Evolutionary conservation across 2,113 vertebrate genomes (phyloP).

Genomic region (Chinchilla lanigera): DNA sequence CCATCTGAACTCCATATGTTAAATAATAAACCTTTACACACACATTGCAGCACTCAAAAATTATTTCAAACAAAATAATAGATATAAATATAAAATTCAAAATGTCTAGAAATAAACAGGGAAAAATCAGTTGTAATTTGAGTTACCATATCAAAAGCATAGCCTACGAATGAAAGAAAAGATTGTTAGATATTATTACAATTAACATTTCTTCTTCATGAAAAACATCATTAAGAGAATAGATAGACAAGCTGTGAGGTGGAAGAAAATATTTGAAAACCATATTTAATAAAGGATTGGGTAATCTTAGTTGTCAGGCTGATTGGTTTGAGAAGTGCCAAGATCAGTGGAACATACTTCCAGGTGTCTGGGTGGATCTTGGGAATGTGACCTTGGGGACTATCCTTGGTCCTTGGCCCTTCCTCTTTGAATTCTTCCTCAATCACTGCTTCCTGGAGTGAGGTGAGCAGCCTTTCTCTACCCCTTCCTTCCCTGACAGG

Average conservation of each 20-base stretch:
- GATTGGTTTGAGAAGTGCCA: background rate
- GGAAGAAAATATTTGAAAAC: background rate
- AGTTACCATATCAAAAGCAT: background rate
- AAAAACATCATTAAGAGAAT: background rate
- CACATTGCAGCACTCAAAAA: background rate
- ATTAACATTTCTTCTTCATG: background rate
- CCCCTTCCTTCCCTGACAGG: background rate
- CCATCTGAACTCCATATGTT: background rate
- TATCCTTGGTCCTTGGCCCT: background rate
- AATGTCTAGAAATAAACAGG: constrained; percentile 19
- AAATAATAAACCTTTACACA: background rate
- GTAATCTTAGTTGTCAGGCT: background rate
- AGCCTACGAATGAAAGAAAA: background rate
- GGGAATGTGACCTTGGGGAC: background rate
- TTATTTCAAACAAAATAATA: background rate
- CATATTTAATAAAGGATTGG: background rate
- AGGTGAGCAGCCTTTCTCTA: background rate
- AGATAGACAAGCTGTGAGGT: background rate
- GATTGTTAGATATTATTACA: background rate
- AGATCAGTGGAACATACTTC: background rate
- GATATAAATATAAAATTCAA: background rate
- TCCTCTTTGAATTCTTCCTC: background rate
- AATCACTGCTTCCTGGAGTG: background rate
- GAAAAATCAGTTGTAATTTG: background rate
- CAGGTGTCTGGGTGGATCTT: background rate